Conservation (phyloP, 2,888 invertebrate species). For the Ophonus ardosiacus region DNA sequence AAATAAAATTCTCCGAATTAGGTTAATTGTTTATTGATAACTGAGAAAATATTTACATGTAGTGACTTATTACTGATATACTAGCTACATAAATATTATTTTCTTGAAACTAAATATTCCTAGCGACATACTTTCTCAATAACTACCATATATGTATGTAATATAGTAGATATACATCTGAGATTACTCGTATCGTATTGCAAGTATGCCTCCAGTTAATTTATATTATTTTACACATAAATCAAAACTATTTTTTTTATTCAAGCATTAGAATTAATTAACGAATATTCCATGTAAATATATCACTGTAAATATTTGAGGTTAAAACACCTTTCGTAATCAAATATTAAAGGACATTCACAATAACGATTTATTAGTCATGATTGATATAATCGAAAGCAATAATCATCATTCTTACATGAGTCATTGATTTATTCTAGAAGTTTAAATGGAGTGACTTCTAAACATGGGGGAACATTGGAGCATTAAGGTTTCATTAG, state of each 20-base stretch:
- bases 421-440: conserved; percentile 20
- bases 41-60: neutral
- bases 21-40: neutral
- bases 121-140: conserved; percentile 25
- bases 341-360: neutral
- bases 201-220: neutral
- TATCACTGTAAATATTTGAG: neutral
- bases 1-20: neutral
- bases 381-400: conserved; percentile 27
- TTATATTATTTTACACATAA: neutral
- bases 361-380: conserved; percentile 43
- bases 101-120: conserved; percentile 23
- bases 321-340: conserved; percentile 10
- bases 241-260: neutral
- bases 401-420: conserved; percentile 33
- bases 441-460: conserved; percentile 23
- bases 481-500: conserved; percentile 33
- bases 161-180: neutral
- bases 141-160: neutral
- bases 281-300: neutral
- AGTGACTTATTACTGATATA: neutral
- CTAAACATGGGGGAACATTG: conserved; percentile 20
- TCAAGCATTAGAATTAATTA: neutral
- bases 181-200: neutral
- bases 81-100: conserved; percentile 20